Base-by-base conservation (phyloP, 2,888 invertebrate genomes). In the Plusia festucae region DNA sequence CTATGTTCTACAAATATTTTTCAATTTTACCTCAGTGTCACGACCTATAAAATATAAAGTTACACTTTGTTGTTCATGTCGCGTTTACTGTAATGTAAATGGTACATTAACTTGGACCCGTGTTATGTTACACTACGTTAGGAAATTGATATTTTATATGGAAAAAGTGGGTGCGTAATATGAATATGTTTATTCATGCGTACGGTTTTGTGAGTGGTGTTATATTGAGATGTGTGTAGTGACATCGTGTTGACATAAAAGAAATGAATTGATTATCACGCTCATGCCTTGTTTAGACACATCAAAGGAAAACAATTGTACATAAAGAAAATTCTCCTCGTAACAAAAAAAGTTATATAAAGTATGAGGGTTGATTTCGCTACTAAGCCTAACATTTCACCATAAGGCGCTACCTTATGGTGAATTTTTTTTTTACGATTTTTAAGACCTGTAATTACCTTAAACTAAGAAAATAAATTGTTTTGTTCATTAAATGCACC, bases 21-120 rank as follows among this genome's bases (percentile, higher is more conserved):
- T 44, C 58, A 60, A 69, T 66, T 61, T 65, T 55, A 16, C 44
- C 30, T 53, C 51, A 30, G 65, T 64, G 69, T 46, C 34, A 54
- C 15, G 18, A 7, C 1, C 24, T 40, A 49, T 62, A 58, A 68
- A 71, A 63, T 79, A 79, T 74, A 44, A 65, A 65, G 68, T 74
- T 70, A 70, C 80, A 53, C 8, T 51, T 18, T 15, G 30, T 65
- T 44, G 51, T 71, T 67, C 52, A 57, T 60, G 61, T 65, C 56
- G 20, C 53, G 16, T 40, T 66, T 55, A 30, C 55, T 22, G 15
- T 65, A 46, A 68, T 61, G 71, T 77, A 74, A 79, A 79, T 68
- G 68, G 55, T 46, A 63, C 73, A 70, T 79, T 70, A 69, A 46
- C 58, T 46, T 18, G 52, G 8, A 9, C 49, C 52, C 60, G 60